Evolutionary conservation across 2,888 invertebrate species (phyloP), one percentile per base, ranked within the genome.

Genomic region (Pyrocoelia pectoralis): DNA sequence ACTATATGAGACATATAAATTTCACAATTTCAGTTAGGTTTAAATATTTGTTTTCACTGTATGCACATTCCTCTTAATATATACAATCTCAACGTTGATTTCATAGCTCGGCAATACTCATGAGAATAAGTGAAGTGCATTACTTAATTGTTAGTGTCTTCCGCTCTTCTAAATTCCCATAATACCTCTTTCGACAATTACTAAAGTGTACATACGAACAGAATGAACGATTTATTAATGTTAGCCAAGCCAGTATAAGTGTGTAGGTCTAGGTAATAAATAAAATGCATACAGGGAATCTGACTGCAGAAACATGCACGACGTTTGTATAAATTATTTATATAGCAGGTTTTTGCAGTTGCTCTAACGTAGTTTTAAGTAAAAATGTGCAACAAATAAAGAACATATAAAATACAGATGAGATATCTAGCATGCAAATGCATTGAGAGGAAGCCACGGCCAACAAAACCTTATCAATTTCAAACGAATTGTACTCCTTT

Each of bases 401-500:
- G 13, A 48, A 56, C 40, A 50, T 18, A 40, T 49, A 50, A 50
- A 49, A 56, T 56, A 48, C 56, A 56, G 50, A 56, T 56, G 56
- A 56, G 49, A 56, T 24, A 24, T 24, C 24, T 24, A 5, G 24
- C 24, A 24, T 24, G 24, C 24, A 24, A n/a, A 24, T 6, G 24
- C 6, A 24, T 6, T 24, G 24, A 24, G 24, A 24, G 24, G 24
- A 24, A 24, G n/a, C 24, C 3, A 5, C 24, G 24, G 24, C 24
- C 24, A 24, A 24, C 24, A 6, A 55, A 24, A 55, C 55, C 55
- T 55, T 55, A 24, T 24, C 24, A 24, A 5, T 41, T 41, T 41
- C 54, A 41, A 54, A 54, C 2, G n/a, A 33, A n/a, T 33, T n/a
- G 33, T 33, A 8, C n/a, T 33, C 8, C 33, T n/a, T 8, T 33